Evolutionary conservation across 2,888 invertebrate species (phyloP), one percentile per base, ranked within the genome.

Genomic region (Falcaria lacertinaria): DNA sequence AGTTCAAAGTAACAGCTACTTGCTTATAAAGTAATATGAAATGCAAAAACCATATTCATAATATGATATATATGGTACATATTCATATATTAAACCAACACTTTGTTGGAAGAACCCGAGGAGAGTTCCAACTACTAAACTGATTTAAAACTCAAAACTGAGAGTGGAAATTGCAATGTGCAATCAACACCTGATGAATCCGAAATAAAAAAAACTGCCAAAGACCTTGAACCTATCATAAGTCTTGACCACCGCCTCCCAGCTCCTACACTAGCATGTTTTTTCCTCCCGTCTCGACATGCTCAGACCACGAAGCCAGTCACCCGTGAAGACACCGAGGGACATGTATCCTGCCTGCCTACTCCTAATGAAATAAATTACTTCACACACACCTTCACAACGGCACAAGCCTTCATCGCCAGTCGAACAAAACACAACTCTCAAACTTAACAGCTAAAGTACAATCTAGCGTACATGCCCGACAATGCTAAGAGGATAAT

Each of bases 341-440:
- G 88, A 88, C 87, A 88, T 75, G 79, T 82, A 85, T 85, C 85
- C 86, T 86, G 85, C 85, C 86, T 86, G 85, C 81, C 82, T 81
- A 81, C 80, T 86, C 86, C 82, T 84, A 85, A 87, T 84, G 81
- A 86, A 87, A 82, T 87, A 87, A 86, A 86, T 87, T 86, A 86
- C 70, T 43, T 4, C 47, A 44, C 45, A 39, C 43, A 36, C 46
- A 58, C 44, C 15, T 14, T 4, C 38, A 46, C 50, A 80, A 73
- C 43, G 57, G 2, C 63, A 0, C 45, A 80, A 64, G 48, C 28
- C 19, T 50, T 52, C 35, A n/a, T n/a, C 1, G 6, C 0, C 15
- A 2, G 0, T 1, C 36, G 46, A 13, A n/a, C 3, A 0, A 75
- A 58, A 55, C 47, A 5, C 0, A 32, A 61, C 64, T 28, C 28